Conservation (phyloP, 2,888 invertebrate genomes). For the Cosmia pyralina region DNA sequence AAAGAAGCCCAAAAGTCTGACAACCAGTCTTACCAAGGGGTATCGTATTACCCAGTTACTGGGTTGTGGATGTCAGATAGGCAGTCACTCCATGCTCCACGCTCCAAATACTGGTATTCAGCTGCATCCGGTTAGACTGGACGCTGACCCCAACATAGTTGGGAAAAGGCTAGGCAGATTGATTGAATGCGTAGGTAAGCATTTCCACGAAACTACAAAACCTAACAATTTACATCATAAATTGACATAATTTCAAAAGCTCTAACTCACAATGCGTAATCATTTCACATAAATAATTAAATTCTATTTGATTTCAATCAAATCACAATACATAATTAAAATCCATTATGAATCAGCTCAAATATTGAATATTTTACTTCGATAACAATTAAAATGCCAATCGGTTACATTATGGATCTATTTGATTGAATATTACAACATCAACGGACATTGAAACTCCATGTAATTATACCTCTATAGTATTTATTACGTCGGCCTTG, state of each 20-base stretch:
- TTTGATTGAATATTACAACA: conserved; percentile 70
- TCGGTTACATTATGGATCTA: conserved; percentile 67
- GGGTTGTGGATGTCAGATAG: too few relatives aligned
- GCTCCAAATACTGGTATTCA: too few relatives aligned
- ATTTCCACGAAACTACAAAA: neutral
- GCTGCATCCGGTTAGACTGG: too few relatives aligned
- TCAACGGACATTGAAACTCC: conserved; percentile 65
- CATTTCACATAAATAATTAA: conserved; percentile 45
- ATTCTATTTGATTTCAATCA: conserved; percentile 57
- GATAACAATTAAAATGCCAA: conserved; percentile 68
- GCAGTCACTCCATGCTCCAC: too few relatives aligned
- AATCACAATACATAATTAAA: conserved; percentile 61
- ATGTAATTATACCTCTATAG: conserved; percentile 81
- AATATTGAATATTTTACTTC: conserved; percentile 69
- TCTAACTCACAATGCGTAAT: conserved; percentile 28
- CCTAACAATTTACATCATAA: conserved; percentile 15
- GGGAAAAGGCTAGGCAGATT: too few relatives aligned
- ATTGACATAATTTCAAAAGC: conserved; percentile 12
- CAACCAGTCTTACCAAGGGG: too few relatives aligned
- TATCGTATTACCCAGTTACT: too few relatives aligned
- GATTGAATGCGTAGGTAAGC: too few relatives aligned
- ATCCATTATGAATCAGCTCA: conserved; percentile 60
- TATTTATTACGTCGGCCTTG: conserved; percentile 82
- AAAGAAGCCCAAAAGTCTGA: too few relatives aligned
- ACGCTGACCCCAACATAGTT: too few relatives aligned